Evolutionary conservation across 2,113 vertebrate genomes (phyloP).

Genomic region (Ancistrus triradiatus): DNA sequence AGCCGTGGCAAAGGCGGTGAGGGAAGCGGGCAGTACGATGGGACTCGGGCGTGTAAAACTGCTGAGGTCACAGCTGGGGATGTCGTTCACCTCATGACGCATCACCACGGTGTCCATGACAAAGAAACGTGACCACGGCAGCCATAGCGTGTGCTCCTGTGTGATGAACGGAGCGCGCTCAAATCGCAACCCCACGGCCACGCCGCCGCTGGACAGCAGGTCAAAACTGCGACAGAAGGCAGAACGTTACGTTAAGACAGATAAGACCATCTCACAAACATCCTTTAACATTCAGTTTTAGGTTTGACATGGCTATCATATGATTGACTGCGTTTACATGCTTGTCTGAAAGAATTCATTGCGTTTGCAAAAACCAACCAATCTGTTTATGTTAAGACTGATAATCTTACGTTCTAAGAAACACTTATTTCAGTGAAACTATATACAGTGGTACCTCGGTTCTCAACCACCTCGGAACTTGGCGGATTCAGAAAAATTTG

Average conservation of each 20-base stretch:
- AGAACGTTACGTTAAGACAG: not conserved
- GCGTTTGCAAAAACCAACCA: too few relatives aligned
- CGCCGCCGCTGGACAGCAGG: conserved; percentile 87
- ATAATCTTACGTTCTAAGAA: too few relatives aligned
- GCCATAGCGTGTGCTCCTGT: conserved; percentile 93
- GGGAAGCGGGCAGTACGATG: conserved; percentile 81
- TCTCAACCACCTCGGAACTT: too few relatives aligned
- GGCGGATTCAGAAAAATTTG: too few relatives aligned
- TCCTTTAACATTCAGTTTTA: too few relatives aligned
- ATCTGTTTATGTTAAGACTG: too few relatives aligned
- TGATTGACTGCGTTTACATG: too few relatives aligned
- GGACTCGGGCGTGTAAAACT: conserved; percentile 90
- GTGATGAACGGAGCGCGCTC: conserved; percentile 95
- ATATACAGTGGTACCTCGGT: too few relatives aligned
- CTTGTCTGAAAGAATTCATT: too few relatives aligned
- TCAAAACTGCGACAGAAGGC: conserved; percentile 80
- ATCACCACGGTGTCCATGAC: conserved; percentile 98
- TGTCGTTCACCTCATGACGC: conserved; percentile 97
- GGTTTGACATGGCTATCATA: too few relatives aligned
- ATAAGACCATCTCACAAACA: too few relatives aligned
- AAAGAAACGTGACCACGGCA: conserved; percentile 96
- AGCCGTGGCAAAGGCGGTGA: conserved; percentile 88
- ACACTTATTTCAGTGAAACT: too few relatives aligned
- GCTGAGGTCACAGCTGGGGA: conserved; percentile 96
- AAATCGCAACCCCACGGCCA: conserved; percentile 86